phyloP scores from a whole-genome alignment of 2,113 vertebrate species.

The Hemiprocne comata region DNA sequence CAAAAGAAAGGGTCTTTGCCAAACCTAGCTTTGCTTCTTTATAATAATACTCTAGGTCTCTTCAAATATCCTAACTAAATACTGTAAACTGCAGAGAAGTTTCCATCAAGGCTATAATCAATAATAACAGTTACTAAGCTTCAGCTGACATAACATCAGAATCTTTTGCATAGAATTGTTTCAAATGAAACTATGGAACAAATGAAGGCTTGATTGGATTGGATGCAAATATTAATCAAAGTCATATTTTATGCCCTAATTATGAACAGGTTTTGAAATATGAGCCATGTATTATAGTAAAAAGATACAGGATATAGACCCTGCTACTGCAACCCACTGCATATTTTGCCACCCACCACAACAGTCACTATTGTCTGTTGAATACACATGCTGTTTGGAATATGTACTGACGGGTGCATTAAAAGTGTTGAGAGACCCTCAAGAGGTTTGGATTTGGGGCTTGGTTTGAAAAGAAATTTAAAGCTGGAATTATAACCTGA shows the following conservation, averaged over 20 bases:
- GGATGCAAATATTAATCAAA: slow-evolving; percentile 68
- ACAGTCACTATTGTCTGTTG: slow-evolving; percentile 46
- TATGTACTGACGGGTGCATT: background rate
- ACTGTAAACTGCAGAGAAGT: slow-evolving; percentile 57
- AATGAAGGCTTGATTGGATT: slow-evolving; percentile 50
- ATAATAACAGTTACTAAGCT: slow-evolving; percentile 59
- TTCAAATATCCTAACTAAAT: slow-evolving; percentile 64
- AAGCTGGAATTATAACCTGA: slow-evolving; percentile 2
- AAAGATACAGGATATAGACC: slow-evolving; percentile 62
- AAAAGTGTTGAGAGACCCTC: background rate
- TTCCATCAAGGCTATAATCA: slow-evolving; percentile 66
- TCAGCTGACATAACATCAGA: slow-evolving; percentile 27
- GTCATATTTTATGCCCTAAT: slow-evolving; percentile 60
- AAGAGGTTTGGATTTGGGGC: background rate
- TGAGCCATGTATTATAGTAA: slow-evolving; percentile 59
- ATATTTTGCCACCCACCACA: slow-evolving; percentile 43
- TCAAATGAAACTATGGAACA: slow-evolving; percentile 28
- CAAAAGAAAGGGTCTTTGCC: slow-evolving; percentile 74
- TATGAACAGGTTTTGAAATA: slow-evolving; percentile 67
- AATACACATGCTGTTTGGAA: background rate
- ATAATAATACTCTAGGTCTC: slow-evolving; percentile 58
- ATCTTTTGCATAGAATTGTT: background rate
- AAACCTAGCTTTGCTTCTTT: slow-evolving; percentile 72
- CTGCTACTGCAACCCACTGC: slow-evolving; percentile 57
- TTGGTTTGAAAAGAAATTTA: slow-evolving; percentile 25